Percentiles rank a stretch among this genome's conserved stretches.
phyloP scores from a whole-genome alignment of 2,113 vertebrate genomes.

The Ellobius talpinus region DNA sequence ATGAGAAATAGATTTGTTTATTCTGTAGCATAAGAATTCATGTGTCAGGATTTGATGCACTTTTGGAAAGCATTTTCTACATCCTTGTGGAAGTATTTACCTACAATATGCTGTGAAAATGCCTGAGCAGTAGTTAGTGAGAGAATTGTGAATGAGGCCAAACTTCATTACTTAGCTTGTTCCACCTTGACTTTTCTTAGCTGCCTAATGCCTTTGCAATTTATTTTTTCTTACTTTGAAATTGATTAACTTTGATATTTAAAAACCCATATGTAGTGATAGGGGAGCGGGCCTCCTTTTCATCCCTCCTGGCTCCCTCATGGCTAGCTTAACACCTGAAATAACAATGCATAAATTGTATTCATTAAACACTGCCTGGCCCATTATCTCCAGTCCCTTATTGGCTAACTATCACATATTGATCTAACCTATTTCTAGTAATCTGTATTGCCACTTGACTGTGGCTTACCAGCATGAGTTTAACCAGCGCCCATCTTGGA shows the following conservation, averaged over 20 bases:
- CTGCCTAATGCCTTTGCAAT: neutral
- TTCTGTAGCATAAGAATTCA: neutral
- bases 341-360: too few relatives aligned
- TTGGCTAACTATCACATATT: too few relatives aligned
- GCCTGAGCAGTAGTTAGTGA: neutral
- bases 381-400: too few relatives aligned
- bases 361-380: too few relatives aligned
- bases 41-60: neutral
- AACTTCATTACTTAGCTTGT: neutral
- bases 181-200: neutral
- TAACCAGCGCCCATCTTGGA: too few relatives aligned
- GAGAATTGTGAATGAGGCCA: neutral
- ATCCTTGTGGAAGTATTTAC: neutral
- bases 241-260: neutral
- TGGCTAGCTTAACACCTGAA: too few relatives aligned
- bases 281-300: too few relatives aligned
- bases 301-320: too few relatives aligned
- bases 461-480: too few relatives aligned
- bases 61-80: neutral
- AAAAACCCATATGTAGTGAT: too few relatives aligned
- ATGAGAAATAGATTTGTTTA: neutral
- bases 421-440: too few relatives aligned
- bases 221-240: neutral
- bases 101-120: neutral
- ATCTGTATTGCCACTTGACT: too few relatives aligned